Percentiles rank a stretch among this genome's conserved stretches.
Conservation (phyloP, 2,113 vertebrate genomes). For the Paradoxurus hermaphroditus region DNA sequence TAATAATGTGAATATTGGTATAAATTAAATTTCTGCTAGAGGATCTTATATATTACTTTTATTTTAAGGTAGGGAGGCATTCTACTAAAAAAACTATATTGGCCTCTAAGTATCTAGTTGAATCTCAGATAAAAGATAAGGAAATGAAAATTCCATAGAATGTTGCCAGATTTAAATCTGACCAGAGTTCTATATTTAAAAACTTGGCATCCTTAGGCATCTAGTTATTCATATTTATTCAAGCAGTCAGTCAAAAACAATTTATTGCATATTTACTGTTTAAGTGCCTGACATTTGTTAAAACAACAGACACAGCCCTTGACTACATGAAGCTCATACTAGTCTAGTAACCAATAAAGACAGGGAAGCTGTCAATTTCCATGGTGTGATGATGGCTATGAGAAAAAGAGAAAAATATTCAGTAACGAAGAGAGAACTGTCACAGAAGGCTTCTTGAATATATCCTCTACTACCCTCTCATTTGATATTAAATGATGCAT, state of each 20-base stretch:
- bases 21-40: background rate
- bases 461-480: background rate
- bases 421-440: background rate
- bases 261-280: background rate
- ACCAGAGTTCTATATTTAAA: background rate
- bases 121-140: background rate
- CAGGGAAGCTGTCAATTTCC: background rate
- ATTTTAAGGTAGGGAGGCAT: background rate
- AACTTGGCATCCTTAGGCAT: background rate
- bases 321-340: background rate
- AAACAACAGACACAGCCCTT: background rate
- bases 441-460: background rate
- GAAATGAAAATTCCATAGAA: background rate
- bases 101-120: background rate
- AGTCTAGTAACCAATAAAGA: background rate
- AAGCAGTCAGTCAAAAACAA: background rate
- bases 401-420: background rate
- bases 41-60: background rate
- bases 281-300: background rate
- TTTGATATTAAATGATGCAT: background rate
- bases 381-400: background rate
- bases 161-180: background rate
- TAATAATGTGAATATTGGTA: background rate
- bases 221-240: background rate
- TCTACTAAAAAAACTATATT: background rate